phyloP scores from a whole-genome alignment of 1,140 invertebrate genomes.

The Proctacanthus coquilletti region DNA sequence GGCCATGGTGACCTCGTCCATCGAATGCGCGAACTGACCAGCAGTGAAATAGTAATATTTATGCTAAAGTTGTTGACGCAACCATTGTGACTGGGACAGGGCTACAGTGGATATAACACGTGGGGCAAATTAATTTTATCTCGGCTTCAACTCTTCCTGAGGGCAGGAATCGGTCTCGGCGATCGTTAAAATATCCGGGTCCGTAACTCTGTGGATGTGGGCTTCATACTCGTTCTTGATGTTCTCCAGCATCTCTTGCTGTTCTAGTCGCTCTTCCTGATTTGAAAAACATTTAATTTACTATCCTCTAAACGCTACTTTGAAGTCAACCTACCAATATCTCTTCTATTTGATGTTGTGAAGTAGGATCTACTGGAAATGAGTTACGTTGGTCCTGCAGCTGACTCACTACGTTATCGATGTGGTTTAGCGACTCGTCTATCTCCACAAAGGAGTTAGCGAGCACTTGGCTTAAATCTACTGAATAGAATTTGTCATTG shows the following conservation, averaged over 20 bases:
- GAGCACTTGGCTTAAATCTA: slow-evolving; percentile 20
- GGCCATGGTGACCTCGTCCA: no score
- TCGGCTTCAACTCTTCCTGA: no score
- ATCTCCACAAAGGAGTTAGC: slow-evolving; percentile 19
- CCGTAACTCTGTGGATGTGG: no score
- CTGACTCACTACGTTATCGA: slow-evolving; percentile 18
- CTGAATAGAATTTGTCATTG: background rate
- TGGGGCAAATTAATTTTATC: no score
- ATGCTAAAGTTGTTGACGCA: no score
- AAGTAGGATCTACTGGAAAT: slow-evolving; percentile 15
- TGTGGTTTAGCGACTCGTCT: slow-evolving; percentile 15
- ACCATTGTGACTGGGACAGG: no score
- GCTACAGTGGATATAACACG: no score
- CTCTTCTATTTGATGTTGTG: slow-evolving; percentile 18
- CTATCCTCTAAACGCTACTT: background rate
- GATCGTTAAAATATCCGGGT: no score
- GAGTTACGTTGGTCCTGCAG: slow-evolving; percentile 18
- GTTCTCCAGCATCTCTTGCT: slow-evolving; percentile 21
- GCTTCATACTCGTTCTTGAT: slow-evolving; percentile 26
- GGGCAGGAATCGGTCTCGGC: no score
- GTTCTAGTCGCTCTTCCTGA: slow-evolving; percentile 24
- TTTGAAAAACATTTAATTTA: background rate
- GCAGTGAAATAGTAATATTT: no score
- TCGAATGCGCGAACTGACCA: no score
- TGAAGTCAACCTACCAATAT: slow-evolving; percentile 15